Evolutionary conservation across 2,797 vertebrate species (phyloP), one percentile per base, ranked within the genome.

Genomic region (Silurus aristotelis): DNA sequence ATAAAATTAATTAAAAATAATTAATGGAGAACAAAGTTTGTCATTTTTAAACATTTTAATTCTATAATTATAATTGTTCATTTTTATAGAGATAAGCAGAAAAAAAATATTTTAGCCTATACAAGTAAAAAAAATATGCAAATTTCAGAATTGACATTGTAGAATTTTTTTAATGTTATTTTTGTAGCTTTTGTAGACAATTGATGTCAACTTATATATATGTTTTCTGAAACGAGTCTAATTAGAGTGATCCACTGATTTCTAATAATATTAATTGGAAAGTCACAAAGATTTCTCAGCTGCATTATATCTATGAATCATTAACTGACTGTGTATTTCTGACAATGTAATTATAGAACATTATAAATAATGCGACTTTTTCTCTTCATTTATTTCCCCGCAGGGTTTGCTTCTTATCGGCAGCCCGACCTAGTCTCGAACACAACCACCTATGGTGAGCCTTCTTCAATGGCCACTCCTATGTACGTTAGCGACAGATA

Each of bases 401-500:
- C 90, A 87, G 92, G 92, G 84, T 95, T 92, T 9, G 92, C 89
- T 20, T 93, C 92, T 1, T 94, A 91, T 87, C 91, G 90, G 83
- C 93, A 89, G 61, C 91, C 93, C 0, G 93, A 94, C 84, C 90
- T 95, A 88, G 93, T 95, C 77, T 92, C 93, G 1, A 86, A 90
- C 86, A 92, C 91, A 87, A 87, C 90, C 8, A 90, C 90, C 67
- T 93, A 91, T 80, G 94, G 91, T 8, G 93, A 94, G 82, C 92
- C 94, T 71, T 94, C 93, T 83, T 95, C 95, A 84, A 91, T 95
- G 92, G 94, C 93, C 86, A 94, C 94, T 85, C 92, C 88, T 86
- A 91, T 95, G 87, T 94, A 91, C 81, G 91, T 92, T 83, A 89
- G 84, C 1, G 91, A 86, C 67, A 81, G 77, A 56, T 87, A 88